Evolutionary conservation across 2,113 vertebrate genomes (phyloP).

Genomic region (Cochlearius cochlearius): DNA sequence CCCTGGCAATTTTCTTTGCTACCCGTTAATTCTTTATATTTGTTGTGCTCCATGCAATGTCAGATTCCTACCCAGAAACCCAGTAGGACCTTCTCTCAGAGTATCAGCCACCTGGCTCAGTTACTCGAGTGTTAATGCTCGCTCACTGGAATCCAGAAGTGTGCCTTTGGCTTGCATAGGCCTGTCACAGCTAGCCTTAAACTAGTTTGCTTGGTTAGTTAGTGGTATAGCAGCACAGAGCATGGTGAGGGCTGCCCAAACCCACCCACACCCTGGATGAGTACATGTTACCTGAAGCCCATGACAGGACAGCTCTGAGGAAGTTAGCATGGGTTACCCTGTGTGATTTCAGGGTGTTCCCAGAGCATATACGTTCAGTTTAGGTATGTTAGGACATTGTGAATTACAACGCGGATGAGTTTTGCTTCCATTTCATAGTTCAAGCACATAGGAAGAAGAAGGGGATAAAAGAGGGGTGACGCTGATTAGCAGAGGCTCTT

Average conservation of each 20-base stretch:
- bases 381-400: neutral
- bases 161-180: neutral
- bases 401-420: neutral
- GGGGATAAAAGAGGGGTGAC: neutral
- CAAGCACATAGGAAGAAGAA: neutral
- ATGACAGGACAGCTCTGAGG: neutral
- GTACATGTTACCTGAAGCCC: neutral
- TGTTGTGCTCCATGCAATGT: neutral
- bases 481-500: neutral
- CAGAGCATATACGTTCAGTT: neutral
- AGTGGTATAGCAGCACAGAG: neutral
- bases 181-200: neutral
- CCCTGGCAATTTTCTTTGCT: neutral
- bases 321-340: neutral
- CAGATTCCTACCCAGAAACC: neutral
- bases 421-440: neutral
- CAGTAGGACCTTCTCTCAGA: neutral
- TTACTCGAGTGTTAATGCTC: neutral
- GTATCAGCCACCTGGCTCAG: neutral
- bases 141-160: neutral
- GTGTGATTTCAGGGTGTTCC: neutral
- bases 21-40: neutral
- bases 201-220: neutral
- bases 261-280: too few species aligned
- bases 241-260: neutral